These are phyloP conservation scores for Nesospiza acunhae DNA, from an alignment of 2,113 vertebrate species.

Conservation along the genomic window DNA sequence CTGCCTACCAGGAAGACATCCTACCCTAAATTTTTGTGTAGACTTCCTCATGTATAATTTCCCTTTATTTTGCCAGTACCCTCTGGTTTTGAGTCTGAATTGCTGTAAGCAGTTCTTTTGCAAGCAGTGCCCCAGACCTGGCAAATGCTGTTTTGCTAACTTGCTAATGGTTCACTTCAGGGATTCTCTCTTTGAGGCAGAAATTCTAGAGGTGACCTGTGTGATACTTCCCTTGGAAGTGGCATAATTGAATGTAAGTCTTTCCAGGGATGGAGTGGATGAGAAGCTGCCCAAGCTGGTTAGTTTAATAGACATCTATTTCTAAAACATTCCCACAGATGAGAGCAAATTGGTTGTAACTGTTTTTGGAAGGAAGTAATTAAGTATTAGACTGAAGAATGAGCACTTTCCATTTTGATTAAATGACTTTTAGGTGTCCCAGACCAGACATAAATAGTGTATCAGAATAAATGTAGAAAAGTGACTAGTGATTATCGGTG, in stretches of 20 bases:
- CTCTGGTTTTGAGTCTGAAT: neutral
- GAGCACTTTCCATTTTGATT: neutral
- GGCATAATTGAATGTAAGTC: neutral
- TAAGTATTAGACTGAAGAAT: neutral
- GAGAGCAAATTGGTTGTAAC: neutral
- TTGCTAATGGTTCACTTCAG: neutral
- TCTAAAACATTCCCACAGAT: neutral
- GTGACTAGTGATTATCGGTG: neutral
- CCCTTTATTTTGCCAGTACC: neutral
- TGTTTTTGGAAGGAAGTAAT: conserved; percentile 13
- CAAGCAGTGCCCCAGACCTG: neutral
- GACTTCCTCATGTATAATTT: neutral
- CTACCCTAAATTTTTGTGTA: neutral
- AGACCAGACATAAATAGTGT: neutral
- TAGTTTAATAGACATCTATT: neutral
- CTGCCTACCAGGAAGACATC: neutral
- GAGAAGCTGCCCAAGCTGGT: neutral
- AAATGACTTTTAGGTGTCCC: neutral
- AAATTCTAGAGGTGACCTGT: neutral
- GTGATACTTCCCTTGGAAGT: neutral
- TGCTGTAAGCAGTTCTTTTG: neutral
- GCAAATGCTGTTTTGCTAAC: neutral
- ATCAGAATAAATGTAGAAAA: neutral
- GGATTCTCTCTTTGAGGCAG: conserved; percentile 8
- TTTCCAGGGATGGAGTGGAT: neutral